Evolutionary conservation across 30 jellyfish, hydroid and myxozoan species (phyloP), one percentile per base, ranked within the genome.

Genomic region (Pelagia noctiluca): DNA sequence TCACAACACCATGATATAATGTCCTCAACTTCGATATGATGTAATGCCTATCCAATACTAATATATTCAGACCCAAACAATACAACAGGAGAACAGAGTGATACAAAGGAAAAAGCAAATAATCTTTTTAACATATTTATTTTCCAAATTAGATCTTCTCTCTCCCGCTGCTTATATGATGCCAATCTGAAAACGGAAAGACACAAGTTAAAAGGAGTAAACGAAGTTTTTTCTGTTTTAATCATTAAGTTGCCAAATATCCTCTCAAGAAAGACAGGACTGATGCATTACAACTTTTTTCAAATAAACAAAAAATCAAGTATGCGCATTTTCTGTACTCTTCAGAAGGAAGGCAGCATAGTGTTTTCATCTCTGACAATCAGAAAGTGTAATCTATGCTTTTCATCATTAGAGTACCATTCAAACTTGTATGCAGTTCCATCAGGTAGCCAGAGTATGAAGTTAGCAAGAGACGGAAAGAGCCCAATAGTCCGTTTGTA

Each of bases 311-410:
- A n/a, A n/a, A n/a, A n/a, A n/a, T n/a, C n/a, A n/a, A n/a, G n/a
- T n/a, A n/a, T n/a, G 29, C 0, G 36, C n/a, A 34, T 34, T 11
- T 5, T 18, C 66, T 33, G 66, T 19, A 1, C 63, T 79, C 90
- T 60, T 79, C 90, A 79, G 90, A 62, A 62, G 90, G 90, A 79
- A 79, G 90, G 90, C 90, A 79, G 90, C 90, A 79, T 79, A 79
- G 90, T 64, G 28, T 38, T 63, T 47, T 62, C 80, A 79, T 63
- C 89, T 50, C 37, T 2, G 30, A 38, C 10, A 22, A 2, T 79
- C 90, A 79, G 80, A 21, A 13, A 57, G 8, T 1, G 4, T 0
- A 37, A 23, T 34, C 90, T 79, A 79, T 79, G 90, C 50, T 61
- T 50, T 79, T 79, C 90, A 79, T 79, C 90, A 79, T 34, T 13